phyloP scores from a whole-genome alignment of 2,113 vertebrate genomes.

The Chaetodon trifascialis region DNA sequence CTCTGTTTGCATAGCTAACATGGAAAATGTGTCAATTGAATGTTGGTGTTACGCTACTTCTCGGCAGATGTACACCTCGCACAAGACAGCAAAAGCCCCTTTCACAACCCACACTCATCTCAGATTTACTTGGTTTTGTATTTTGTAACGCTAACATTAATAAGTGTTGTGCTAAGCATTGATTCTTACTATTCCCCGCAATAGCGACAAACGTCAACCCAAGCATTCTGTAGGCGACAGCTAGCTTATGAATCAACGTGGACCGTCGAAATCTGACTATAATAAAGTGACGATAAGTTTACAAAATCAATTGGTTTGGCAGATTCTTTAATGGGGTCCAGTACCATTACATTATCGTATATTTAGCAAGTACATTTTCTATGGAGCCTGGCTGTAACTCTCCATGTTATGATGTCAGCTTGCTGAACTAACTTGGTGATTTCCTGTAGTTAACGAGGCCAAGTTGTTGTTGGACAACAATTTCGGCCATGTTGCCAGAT shows the following conservation, averaged over 20 bases:
- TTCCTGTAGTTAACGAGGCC: constrained; percentile 10
- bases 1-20: constrained; percentile 14
- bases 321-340: not conserved
- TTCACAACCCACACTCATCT: rapidly evolving
- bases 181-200: not conserved
- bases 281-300: not conserved
- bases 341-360: rapidly evolving
- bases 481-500: constrained; percentile 18
- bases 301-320: not conserved
- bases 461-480: not conserved
- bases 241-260: not conserved
- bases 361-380: not conserved
- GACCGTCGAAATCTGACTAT: not conserved
- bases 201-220: not conserved
- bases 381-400: not conserved
- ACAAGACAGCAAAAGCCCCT: rapidly evolving
- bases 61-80: too few species aligned
- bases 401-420: too few species aligned
- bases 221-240: not conserved
- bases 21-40: constrained; percentile 3
- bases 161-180: not conserved
- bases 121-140: rapidly evolving
- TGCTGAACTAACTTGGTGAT: not conserved
- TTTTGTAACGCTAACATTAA: not conserved
- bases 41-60: not conserved